Evolutionary conservation across 2,797 vertebrate species (phyloP).

Genomic region (Hoplostethus atlanticus): DNA sequence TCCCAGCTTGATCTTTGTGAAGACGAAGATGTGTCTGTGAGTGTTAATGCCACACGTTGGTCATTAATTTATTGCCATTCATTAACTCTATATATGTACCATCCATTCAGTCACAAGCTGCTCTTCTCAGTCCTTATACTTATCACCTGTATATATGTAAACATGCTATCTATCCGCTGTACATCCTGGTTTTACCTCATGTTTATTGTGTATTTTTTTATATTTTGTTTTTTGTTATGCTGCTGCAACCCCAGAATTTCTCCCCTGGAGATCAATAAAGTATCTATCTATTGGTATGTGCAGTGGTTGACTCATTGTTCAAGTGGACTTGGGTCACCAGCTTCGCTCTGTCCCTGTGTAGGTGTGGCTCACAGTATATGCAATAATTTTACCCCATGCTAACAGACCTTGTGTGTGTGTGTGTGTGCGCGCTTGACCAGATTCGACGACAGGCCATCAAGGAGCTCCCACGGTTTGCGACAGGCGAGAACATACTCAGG

Average conservation of each 20-base stretch:
- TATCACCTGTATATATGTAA: no score
- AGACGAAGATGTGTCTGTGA: slow-evolving; percentile 98
- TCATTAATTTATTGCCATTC: no score
- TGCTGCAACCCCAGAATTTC: no score
- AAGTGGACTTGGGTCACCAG: no score
- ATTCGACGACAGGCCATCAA: slow-evolving; percentile 98
- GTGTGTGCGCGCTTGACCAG: slow-evolving; percentile 69
- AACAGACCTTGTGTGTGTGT: neutral
- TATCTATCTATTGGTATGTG: neutral
- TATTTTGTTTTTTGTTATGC: no score
- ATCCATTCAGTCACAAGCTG: no score
- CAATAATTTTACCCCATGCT: neutral
- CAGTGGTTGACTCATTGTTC: neutral
- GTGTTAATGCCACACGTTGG: slow-evolving; percentile 51
- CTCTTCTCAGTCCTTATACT: no score
- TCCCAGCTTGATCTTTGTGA: slow-evolving; percentile 98
- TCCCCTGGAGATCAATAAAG: no score
- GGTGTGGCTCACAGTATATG: neutral
- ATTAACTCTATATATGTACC: no score
- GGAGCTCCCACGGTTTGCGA: slow-evolving; percentile 96
- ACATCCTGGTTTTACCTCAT: no score
- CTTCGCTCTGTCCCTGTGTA: neutral
- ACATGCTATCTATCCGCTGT: no score
- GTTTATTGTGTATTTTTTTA: no score
- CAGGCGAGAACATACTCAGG: slow-evolving; percentile 96